A percentile compares a stretch with the other conserved stretches of the same genome.
Evolutionary conservation across 2,113 vertebrate species (phyloP).

Genomic region (Rafetus swinhoei): DNA sequence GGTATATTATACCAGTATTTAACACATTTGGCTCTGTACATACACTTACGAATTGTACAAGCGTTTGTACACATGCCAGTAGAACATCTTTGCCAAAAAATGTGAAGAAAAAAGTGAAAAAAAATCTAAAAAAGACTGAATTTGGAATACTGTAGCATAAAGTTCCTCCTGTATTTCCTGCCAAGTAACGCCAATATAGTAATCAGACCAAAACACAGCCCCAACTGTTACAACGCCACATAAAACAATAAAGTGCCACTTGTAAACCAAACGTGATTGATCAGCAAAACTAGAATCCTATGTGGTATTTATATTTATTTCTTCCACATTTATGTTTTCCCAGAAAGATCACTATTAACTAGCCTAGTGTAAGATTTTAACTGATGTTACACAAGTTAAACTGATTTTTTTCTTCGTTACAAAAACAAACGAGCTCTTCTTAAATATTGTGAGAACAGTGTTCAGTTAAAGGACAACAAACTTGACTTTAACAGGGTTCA

Average conservation of each 20-base stretch:
- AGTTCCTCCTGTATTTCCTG: neutral
- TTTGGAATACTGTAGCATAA: neutral
- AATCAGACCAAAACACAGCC: neutral
- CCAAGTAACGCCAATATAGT: neutral
- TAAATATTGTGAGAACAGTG: neutral
- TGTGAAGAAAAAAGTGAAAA: neutral
- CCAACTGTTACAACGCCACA: neutral
- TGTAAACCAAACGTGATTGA: neutral
- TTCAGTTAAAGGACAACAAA: neutral
- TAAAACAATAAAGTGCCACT: neutral
- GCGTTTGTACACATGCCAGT: neutral
- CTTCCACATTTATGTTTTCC: neutral
- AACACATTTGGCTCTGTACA: rapidly evolving
- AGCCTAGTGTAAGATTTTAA: neutral
- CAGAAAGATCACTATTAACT: neutral
- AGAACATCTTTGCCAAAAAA: neutral
- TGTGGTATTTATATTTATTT: neutral
- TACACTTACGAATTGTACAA: rapidly evolving
- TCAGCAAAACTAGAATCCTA: neutral
- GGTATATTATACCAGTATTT: too few relatives aligned
- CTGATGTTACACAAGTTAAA: neutral
- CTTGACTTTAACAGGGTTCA: neutral
- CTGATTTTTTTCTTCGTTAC: neutral
- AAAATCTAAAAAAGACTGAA: neutral
- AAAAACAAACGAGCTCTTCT: neutral